Conservation (phyloP, 2,888 invertebrate genomes). For the Augiades crinisus region DNA sequence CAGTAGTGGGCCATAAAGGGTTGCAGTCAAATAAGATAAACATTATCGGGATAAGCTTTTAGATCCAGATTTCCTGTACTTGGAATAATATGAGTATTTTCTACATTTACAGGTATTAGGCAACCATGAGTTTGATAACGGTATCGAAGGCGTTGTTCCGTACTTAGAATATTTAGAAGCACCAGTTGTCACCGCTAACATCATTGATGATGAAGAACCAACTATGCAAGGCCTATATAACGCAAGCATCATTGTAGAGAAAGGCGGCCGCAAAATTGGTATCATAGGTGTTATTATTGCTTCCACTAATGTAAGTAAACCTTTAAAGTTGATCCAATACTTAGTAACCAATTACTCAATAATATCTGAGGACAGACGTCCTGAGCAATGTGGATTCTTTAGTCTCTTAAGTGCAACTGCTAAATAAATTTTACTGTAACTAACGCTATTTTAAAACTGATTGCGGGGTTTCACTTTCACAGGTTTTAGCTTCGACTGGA, state of each 20-base stretch:
- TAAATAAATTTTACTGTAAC: too few species aligned
- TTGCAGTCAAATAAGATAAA: too few species aligned
- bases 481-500: constrained; percentile 85
- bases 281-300: constrained; percentile 87
- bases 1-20: too few species aligned
- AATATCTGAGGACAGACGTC: too few species aligned
- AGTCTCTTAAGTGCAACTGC: too few species aligned
- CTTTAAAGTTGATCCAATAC: neutral
- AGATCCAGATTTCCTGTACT: too few species aligned
- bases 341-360: too few species aligned
- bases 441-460: too few species aligned
- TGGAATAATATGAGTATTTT: neutral
- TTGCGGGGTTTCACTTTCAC: too few species aligned
- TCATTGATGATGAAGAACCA: constrained; percentile 86
- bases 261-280: constrained; percentile 86
- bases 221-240: constrained; percentile 83
- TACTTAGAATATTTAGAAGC: constrained; percentile 84
- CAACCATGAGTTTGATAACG: constrained; percentile 93
- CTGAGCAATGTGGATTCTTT: too few species aligned
- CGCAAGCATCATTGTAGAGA: constrained; percentile 84
- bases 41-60: too few species aligned
- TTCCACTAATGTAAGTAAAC: constrained; percentile 56
- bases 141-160: constrained; percentile 86
- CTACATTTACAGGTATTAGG: constrained; percentile 85
- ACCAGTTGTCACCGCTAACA: constrained; percentile 88